These are phyloP conservation scores for Xanthia togata DNA, from an alignment of 2,888 invertebrate species.

Conservation along the genomic window DNA sequence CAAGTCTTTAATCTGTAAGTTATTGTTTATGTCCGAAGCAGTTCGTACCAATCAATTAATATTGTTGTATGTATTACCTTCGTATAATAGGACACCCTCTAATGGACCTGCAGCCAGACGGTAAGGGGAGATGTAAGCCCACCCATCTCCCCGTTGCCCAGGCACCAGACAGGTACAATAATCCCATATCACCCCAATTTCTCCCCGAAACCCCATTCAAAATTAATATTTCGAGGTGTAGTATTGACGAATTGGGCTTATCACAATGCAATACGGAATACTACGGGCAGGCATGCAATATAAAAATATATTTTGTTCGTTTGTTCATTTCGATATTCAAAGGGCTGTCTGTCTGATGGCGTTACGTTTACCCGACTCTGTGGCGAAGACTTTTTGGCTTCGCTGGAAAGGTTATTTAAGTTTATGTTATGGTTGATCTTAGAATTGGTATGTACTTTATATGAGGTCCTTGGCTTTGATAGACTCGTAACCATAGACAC, in stretches of 20 bases:
- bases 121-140: slow-evolving; percentile 59
- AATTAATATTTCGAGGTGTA: slow-evolving; percentile 49
- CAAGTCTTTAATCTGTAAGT: slow-evolving; percentile 17
- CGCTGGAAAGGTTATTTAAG: background rate
- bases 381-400: too few species aligned
- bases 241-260: slow-evolving; percentile 45
- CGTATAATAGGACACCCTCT: slow-evolving; percentile 31
- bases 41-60: slow-evolving; percentile 30
- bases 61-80: slow-evolving; percentile 29
- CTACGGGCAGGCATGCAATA: background rate
- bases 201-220: slow-evolving; percentile 25
- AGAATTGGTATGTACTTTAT: background rate
- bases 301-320: background rate
- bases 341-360: too few species aligned
- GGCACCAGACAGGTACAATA: slow-evolving; percentile 50
- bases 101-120: slow-evolving; percentile 37
- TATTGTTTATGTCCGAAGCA: slow-evolving; percentile 14
- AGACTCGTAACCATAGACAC: background rate
- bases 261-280: slow-evolving; percentile 20
- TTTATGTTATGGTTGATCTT: background rate
- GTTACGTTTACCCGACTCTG: background rate
- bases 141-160: slow-evolving; percentile 60
- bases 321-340: slow-evolving; percentile 35
- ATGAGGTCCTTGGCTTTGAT: background rate
- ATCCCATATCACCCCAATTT: slow-evolving; percentile 13